Conservation (phyloP, 2,888 invertebrate genomes). For the Julus scandinavius region DNA sequence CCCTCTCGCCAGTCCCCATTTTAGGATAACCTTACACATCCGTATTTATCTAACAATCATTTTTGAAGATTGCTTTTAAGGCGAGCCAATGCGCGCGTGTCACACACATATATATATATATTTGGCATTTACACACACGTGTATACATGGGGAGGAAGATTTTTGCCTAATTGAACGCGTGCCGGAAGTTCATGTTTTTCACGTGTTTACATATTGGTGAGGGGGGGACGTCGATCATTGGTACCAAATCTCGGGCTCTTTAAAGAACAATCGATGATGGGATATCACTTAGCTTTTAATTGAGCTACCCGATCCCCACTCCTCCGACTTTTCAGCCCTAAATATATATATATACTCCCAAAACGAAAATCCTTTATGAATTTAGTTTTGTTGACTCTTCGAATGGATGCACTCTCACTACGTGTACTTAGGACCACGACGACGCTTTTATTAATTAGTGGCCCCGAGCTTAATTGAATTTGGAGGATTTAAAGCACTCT, state of each 20-base stretch:
- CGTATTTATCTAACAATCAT: slow-evolving; percentile 48
- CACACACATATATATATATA: background rate
- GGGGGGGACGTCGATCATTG: background rate
- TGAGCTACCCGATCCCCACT: background rate
- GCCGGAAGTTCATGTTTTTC: slow-evolving; percentile 35
- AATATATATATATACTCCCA: background rate
- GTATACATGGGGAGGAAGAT: too few species aligned
- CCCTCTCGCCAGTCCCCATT: background rate
- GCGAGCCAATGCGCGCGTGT: background rate
- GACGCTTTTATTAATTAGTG: background rate
- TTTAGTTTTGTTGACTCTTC: background rate
- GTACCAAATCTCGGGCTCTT: background rate
- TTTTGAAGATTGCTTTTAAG: slow-evolving; percentile 44
- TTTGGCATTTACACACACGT: background rate
- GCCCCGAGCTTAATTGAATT: background rate
- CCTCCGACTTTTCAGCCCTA: background rate
- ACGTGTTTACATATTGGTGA: slow-evolving; percentile 16
- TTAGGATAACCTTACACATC: slow-evolving; percentile 43
- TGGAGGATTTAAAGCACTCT: background rate
- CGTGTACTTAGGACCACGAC: background rate
- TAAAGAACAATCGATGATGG: slow-evolving; percentile 21
- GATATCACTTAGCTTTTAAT: background rate
- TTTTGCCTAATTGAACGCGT: slow-evolving; percentile 5
- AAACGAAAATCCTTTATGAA: background rate
- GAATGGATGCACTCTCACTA: background rate